phyloP scores from a whole-genome alignment of 2,888 invertebrate species.

The Orthosia incerta region DNA sequence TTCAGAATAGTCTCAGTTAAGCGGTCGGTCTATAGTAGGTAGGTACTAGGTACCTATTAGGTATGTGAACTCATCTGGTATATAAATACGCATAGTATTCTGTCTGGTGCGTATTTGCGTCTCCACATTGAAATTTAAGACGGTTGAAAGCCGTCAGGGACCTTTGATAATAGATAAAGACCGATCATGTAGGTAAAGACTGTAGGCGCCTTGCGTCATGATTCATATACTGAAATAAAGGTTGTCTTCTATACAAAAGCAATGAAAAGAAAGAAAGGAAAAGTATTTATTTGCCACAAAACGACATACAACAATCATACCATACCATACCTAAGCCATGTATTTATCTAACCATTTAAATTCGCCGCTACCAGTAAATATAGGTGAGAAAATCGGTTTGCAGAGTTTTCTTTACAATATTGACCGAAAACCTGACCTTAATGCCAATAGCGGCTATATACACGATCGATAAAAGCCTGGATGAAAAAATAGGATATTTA shows the following conservation, averaged over 20 bases:
- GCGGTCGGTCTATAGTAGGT: background rate
- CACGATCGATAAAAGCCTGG: background rate
- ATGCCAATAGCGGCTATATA: background rate
- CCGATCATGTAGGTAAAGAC: slow-evolving; percentile 13
- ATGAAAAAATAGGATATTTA: slow-evolving; percentile 36
- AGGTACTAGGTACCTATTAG: background rate
- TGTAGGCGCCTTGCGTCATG: slow-evolving; percentile 3
- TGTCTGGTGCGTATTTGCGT: slow-evolving; percentile 23
- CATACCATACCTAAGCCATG: background rate
- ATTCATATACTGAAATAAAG: slow-evolving; percentile 10
- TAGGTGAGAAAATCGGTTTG: background rate
- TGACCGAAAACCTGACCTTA: background rate
- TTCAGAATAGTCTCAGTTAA: no score
- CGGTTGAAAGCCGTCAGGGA: slow-evolving; percentile 32
- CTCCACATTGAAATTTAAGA: slow-evolving; percentile 34
- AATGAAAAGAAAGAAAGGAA: no score
- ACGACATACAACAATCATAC: no score
- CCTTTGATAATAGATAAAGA: slow-evolving; percentile 12
- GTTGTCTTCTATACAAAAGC: background rate
- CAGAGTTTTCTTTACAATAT: background rate
- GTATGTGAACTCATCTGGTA: background rate
- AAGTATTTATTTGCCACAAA: no score
- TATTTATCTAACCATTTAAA: slow-evolving; percentile 6
- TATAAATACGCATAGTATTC: slow-evolving; percentile 11
- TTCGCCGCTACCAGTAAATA: background rate